Base-by-base conservation (phyloP, 1,140 invertebrate genomes). In the Ceratosolen fusciceps region DNA sequence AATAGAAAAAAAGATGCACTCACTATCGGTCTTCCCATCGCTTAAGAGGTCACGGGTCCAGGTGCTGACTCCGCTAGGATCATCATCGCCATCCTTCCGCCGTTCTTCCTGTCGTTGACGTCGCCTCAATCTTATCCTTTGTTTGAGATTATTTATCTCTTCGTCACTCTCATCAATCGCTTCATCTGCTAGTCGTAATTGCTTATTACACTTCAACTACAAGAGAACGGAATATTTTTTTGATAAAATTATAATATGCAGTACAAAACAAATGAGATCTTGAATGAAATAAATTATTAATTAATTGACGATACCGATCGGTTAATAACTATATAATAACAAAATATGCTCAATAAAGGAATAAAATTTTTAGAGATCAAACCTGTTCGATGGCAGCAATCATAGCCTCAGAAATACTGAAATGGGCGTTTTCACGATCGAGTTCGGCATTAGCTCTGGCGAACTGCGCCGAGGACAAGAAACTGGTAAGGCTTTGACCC, bases 381-480 rank as follows among this genome's bases (percentile, higher is more conserved):
- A 94, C 92, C 83, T 94, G 93, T 88, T 96, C 96, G 74, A 97
- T 95, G 49, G 94, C 95, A 65, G 95, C 92, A 83, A 97, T 96
- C 83, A 96, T 92, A 0, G 95, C 95, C 89, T 97, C 96, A 12
- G 93, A 96, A 79, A 96, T 94, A 84, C 92, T 94, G 87, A 97
- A 97, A 89, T 97, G 96, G 0, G 95, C 95, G 89, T 96, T 97
- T 90, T 97, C 96, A 85, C 94, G 92, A 82, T 96, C 95, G 71
- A 97, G 87, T 84, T 96, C 95, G 12, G 95, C 95, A 85, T 95
- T 94, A 29, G 93, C 92, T 82, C 92, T 89, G 37, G 93, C 92
- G 84, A 95, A 94, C 76, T 95, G 93, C 71, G 93, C 93, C 29
- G 95, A 95, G 5, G 94, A 93, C 2, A 96, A 86, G 85, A 96